phyloP scores from a whole-genome alignment of 1,140 invertebrate species.

The Drosophila ercepeae region DNA sequence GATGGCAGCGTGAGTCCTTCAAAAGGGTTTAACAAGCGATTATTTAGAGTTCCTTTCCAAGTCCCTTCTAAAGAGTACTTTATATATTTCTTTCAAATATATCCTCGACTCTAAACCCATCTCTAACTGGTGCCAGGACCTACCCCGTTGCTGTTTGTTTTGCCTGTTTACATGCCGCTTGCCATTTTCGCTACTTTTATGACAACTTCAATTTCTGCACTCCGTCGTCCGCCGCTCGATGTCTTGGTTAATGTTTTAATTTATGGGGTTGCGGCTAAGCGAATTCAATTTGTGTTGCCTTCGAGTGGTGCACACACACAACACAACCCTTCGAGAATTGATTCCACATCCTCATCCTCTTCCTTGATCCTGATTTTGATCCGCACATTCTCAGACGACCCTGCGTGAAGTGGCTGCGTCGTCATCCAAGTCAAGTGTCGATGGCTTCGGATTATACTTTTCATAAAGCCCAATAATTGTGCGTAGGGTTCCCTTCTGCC shows the following conservation, averaged over 20 bases:
- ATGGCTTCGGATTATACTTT: conserved; percentile 39
- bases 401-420: conserved; percentile 63
- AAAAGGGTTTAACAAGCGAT: too few species aligned
- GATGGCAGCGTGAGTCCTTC: conserved; percentile 17
- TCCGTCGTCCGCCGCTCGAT: conserved; percentile 7
- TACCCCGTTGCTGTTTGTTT: conserved; percentile 65
- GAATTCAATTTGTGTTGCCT: conserved; percentile 73
- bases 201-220: conserved; percentile 59
- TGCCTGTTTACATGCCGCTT: conserved; percentile 70
- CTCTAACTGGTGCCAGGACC: conserved; percentile 27
- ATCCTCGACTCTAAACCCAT: not conserved
- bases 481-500: conserved; percentile 42
- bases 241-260: conserved; percentile 69
- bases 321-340: conserved; percentile 18
- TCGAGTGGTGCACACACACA: conserved; percentile 25
- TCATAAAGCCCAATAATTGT: conserved; percentile 40
- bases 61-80: too few species aligned
- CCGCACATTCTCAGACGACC: conserved; percentile 16
- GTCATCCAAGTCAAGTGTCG: conserved; percentile 61
- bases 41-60: too few species aligned
- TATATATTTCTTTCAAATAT: not conserved
- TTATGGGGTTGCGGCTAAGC: conserved; percentile 80
- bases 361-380: conserved; percentile 10
- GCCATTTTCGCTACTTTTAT: conserved; percentile 72
- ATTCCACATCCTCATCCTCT: conserved; percentile 1